Percentiles rank a stretch among this genome's conserved stretches.
phyloP scores from a whole-genome alignment of 2,113 vertebrate genomes.

The Pholis gunnellus region DNA sequence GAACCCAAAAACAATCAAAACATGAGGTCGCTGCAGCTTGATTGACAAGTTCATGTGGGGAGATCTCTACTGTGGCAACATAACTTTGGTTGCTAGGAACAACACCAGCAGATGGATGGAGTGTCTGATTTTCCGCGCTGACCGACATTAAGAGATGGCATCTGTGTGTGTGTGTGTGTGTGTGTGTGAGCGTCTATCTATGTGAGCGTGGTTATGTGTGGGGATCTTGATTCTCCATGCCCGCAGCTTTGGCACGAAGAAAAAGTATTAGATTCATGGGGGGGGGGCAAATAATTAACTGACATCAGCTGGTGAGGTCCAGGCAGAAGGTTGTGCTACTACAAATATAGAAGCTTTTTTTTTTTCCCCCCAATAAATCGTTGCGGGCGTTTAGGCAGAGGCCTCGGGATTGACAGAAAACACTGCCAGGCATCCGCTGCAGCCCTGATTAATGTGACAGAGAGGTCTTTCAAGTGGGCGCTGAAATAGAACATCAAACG shows the following conservation, averaged over 20 bases:
- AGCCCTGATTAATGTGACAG: conserved; percentile 84
- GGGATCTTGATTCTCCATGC: conserved; percentile 80
- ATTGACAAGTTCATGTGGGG: conserved; percentile 91
- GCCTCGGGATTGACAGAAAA: conserved; percentile 79
- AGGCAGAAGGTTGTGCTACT: conserved; percentile 84
- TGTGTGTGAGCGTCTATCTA: conserved; percentile 14
- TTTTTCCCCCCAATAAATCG: conserved; percentile 77
- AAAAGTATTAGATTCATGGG: conserved; percentile 89
- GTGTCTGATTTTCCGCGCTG: conserved; percentile 82
- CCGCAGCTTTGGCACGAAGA: conserved; percentile 80
- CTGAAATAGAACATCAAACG: conserved; percentile 83
- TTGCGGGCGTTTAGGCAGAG: conserved; percentile 49
- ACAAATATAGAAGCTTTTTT: conserved; percentile 85
- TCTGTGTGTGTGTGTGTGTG: conserved; percentile 57
- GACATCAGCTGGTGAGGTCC: conserved; percentile 84
- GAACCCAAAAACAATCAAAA: conserved; percentile 42
- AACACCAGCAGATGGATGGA: conserved; percentile 89
- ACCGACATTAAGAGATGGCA: conserved; percentile 70
- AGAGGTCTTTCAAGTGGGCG: conserved; percentile 77
- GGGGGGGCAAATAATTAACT: conserved; percentile 90
- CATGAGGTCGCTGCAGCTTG: conserved; percentile 70
- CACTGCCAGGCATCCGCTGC: conserved; percentile 68
- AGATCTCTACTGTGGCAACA: conserved; percentile 85
- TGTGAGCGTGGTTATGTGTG: conserved; percentile 43
- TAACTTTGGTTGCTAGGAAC: conserved; percentile 88